Conservation (phyloP, 1,140 invertebrate genomes). For the Eriosoma lanigerum region DNA sequence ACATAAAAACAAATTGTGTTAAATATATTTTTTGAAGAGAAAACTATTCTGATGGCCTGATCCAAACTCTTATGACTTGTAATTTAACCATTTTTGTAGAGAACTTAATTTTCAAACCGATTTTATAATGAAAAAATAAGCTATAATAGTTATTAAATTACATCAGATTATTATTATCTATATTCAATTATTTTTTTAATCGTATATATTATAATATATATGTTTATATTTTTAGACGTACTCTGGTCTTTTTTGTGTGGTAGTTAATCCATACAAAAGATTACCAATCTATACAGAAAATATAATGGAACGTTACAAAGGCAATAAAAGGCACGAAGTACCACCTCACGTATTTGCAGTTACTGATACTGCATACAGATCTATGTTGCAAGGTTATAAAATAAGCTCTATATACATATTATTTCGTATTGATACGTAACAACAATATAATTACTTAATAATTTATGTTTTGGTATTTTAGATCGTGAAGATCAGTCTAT, state of each 20-base stretch:
- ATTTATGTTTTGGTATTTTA: conserved; percentile 61
- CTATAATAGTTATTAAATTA: background rate
- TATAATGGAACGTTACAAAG: conserved; percentile 99
- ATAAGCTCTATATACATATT: conserved; percentile 1
- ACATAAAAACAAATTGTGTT: no score
- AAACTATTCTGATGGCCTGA: no score
- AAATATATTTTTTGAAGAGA: no score
- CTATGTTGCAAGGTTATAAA: conserved; percentile 95
- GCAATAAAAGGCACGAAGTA: conserved; percentile 98
- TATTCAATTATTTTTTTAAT: background rate
- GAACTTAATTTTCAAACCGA: no score
- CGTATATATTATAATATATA: background rate
- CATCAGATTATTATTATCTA: background rate
- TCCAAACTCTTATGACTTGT: no score
- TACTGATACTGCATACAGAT: conserved; percentile 96
- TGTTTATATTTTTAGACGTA: conserved; percentile 82
- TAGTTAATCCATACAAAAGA: conserved; percentile 98
- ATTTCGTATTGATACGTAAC: background rate
- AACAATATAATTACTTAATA: background rate
- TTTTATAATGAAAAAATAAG: no score
- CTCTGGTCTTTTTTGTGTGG: conserved; percentile 98
- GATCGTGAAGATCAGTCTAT: conserved; percentile 99
- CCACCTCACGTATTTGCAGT: conserved; percentile 99
- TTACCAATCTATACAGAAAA: conserved; percentile 99
- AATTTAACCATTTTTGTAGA: no score